These are phyloP conservation scores for Melanotaenia boesemani DNA, from an alignment of 2,797 vertebrate species.

Conservation along the genomic window DNA sequence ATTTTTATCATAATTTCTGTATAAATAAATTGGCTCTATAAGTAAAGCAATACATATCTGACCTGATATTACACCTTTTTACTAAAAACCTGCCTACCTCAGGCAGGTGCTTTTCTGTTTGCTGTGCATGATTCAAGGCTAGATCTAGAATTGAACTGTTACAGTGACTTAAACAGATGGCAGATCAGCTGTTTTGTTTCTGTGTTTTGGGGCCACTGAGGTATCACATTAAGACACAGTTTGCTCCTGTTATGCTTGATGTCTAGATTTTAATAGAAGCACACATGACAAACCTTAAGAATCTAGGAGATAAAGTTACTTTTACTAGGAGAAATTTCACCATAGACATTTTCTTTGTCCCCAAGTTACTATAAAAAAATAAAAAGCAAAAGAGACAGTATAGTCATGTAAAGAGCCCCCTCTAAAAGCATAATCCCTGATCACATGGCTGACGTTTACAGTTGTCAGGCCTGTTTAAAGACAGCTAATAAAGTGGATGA, in stretches of 20 bases:
- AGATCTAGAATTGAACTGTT: slow-evolving; percentile 24
- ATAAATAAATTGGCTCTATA: too few species aligned
- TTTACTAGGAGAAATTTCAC: slow-evolving; percentile 23
- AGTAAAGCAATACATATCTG: too few species aligned
- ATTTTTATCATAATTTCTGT: too few species aligned
- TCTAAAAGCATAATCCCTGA: slow-evolving; percentile 20
- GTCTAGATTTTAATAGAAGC: slow-evolving; percentile 22
- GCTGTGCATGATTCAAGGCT: slow-evolving; percentile 34
- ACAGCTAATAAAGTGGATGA: slow-evolving; percentile 60
- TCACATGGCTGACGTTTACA: slow-evolving; percentile 33
- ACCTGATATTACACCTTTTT: too few species aligned
- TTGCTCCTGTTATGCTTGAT: slow-evolving; percentile 49
- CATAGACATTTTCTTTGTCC: slow-evolving; percentile 19
- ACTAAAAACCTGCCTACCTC: too few species aligned
- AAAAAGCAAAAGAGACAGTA: background rate
- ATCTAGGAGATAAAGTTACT: slow-evolving; percentile 27
- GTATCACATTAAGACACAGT: slow-evolving; percentile 28
- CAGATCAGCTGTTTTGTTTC: slow-evolving; percentile 42
- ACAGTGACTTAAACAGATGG: slow-evolving; percentile 37
- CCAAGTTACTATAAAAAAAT: slow-evolving; percentile 15
- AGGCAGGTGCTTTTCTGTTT: slow-evolving; percentile 17
- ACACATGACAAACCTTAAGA: slow-evolving; percentile 17
- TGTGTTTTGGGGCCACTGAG: slow-evolving; percentile 35
- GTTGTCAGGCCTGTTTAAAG: slow-evolving; percentile 23
- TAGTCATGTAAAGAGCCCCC: background rate